phyloP scores from a whole-genome alignment of 2,113 vertebrate genomes.

The Istiophorus platypterus region DNA sequence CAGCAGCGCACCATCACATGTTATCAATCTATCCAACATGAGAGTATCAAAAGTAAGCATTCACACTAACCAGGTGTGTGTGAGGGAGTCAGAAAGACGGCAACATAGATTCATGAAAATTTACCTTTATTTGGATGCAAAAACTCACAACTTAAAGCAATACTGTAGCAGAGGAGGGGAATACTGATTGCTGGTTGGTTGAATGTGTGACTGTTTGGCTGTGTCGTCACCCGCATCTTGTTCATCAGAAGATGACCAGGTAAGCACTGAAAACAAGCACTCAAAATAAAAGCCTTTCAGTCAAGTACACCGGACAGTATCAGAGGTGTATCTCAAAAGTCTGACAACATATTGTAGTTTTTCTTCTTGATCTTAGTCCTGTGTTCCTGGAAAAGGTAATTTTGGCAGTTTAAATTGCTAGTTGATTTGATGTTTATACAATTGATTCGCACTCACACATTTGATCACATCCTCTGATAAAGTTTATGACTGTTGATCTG shows the following conservation, averaged over 20 bases:
- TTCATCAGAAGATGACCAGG: slow-evolving; percentile 55
- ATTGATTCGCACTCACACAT: slow-evolving; percentile 40
- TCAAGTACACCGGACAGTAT: slow-evolving; percentile 63
- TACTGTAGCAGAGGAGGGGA: slow-evolving; percentile 79
- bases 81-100: slow-evolving; percentile 5
- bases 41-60: not conserved
- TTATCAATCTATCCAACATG: not conserved
- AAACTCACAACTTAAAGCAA: slow-evolving; percentile 83
- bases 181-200: slow-evolving; percentile 81
- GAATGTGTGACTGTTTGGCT: slow-evolving; percentile 63
- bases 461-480: slow-evolving; percentile 66
- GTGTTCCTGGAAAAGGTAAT: slow-evolving; percentile 27
- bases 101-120: slow-evolving; percentile 77
- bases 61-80: not conserved
- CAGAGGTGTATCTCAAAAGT: slow-evolving; percentile 54
- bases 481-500: slow-evolving; percentile 51
- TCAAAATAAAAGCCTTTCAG: slow-evolving; percentile 60
- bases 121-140: slow-evolving; percentile 86
- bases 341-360: slow-evolving; percentile 25
- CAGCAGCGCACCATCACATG: not conserved
- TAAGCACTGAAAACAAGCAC: slow-evolving; percentile 69
- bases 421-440: slow-evolving; percentile 38
- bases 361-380: slow-evolving; percentile 30
- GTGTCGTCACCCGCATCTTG: slow-evolving; percentile 54
- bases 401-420: slow-evolving; percentile 66